Base-by-base conservation (phyloP, 1,140 invertebrate species). In the Nautilus pompilius region DNA sequence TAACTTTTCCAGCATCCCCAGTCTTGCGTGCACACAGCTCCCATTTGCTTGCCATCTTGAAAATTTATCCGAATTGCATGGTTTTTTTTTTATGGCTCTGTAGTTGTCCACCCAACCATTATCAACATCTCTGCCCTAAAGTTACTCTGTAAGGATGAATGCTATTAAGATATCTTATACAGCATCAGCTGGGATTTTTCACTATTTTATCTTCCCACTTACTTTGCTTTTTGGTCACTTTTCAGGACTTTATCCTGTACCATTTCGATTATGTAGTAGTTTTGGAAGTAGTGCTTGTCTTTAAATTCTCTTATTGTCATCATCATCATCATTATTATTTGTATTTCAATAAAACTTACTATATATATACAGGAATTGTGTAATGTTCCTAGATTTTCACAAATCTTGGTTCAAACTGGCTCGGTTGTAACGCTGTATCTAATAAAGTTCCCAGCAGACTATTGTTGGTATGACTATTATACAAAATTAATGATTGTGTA, bases 201-300 rank as follows among this genome's bases (percentile, higher is more conserved):
- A 62, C 49, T 56, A 45, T 58, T 48, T 48, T 36, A 20, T 63
- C 61, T 58, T 75, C 26, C 60, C 73, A 22, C 62, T 75, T 17
- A 63, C 59, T 72, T 32, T 76, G 17, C 59, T 78, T 55, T 74
- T 71, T 67, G 72, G 72, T 29, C 72, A 74, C 67, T 79, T 70
- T 68, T 78, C 71, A 36, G 73, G 75, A 29, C 66, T 70, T 51
- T 80, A 75, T 67, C 75, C 79, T 45, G 57, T 72, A n/a, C 77
- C 79, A 28, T 79, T 69, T 70, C 61, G 79, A 64, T 73, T 80
- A 78, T 63, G 34, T 63, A 36, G 22, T 55, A 17, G 46, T 17
- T n/a, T n/a, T n/a, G n/a, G n/a, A n/a, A n/a, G n/a, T n/a, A n/a
- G n/a, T n/a, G n/a, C n/a, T n/a, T n/a, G n/a, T n/a, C n/a, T n/a